These are phyloP conservation scores for Caenorhabditis imperialis DNA, from an alignment of 2,888 invertebrate genomes.

Conservation along the genomic window DNA sequence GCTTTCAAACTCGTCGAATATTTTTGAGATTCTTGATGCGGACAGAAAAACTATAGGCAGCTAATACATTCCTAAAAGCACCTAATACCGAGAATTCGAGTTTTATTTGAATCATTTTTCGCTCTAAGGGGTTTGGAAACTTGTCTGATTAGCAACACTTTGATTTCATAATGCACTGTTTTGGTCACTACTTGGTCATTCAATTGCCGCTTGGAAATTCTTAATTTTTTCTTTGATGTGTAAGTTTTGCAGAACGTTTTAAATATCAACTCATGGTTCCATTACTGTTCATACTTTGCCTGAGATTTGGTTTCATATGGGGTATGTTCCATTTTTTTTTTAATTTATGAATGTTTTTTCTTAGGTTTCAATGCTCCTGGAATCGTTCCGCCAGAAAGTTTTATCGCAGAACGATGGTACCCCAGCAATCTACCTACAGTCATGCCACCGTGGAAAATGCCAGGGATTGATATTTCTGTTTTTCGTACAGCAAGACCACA, in stretches of 20 bases:
- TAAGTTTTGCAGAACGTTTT: too few relatives aligned
- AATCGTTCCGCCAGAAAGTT: slow-evolving; percentile 55
- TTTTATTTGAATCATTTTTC: slow-evolving; percentile 24
- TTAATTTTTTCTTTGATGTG: too few relatives aligned
- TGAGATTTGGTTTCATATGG: too few relatives aligned
- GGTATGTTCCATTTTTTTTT: not conserved
- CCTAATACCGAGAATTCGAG: slow-evolving; percentile 17
- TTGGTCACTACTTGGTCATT: slow-evolving; percentile 19
- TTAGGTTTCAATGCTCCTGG: slow-evolving; percentile 60
- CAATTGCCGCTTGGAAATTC: slow-evolving; percentile 10
- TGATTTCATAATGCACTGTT: slow-evolving; percentile 5
- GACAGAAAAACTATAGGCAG: too few relatives aligned
- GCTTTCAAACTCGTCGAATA: too few relatives aligned
- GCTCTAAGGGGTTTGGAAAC: slow-evolving; percentile 35
- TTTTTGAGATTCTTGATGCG: too few relatives aligned
- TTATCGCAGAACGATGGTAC: slow-evolving; percentile 62
- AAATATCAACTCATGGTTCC: too few relatives aligned
- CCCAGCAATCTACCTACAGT: slow-evolving; percentile 63
- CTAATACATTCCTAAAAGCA: too few relatives aligned
- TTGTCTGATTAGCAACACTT: slow-evolving; percentile 54
- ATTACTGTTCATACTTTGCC: too few relatives aligned
- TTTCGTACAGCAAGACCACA: slow-evolving; percentile 57
- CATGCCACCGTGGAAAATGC: slow-evolving; percentile 61
- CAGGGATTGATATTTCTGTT: slow-evolving; percentile 53
- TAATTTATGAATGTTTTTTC: slow-evolving; percentile 4